Conservation (phyloP, 2,888 invertebrate species). For the Tethea ocularis region DNA sequence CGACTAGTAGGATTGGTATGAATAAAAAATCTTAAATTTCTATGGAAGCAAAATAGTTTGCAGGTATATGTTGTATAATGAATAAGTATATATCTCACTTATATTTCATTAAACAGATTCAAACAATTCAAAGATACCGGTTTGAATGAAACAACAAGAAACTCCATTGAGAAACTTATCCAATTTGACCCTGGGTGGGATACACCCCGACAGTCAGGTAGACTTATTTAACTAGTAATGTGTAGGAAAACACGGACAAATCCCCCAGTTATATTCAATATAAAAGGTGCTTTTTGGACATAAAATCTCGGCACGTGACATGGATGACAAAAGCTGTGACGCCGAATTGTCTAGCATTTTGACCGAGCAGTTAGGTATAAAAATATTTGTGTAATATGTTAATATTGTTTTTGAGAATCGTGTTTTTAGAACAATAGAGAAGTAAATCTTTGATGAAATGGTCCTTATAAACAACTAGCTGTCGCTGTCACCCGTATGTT, state of each 20-base stretch:
- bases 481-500: too few relatives aligned
- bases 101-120: neutral
- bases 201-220: slow-evolving; percentile 1
- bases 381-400: neutral
- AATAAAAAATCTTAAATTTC: too few relatives aligned
- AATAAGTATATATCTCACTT: too few relatives aligned
- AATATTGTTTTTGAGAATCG: neutral
- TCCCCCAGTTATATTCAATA: slow-evolving; percentile 52
- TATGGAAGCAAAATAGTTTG: neutral
- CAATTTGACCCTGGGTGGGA: slow-evolving; percentile 32
- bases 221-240: slow-evolving; percentile 17
- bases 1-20: too few relatives aligned
- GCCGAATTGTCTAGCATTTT: slow-evolving; percentile 48
- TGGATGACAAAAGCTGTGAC: slow-evolving; percentile 51
- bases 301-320: slow-evolving; percentile 58
- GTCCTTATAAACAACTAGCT: too few relatives aligned
- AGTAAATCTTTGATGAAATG: too few relatives aligned
- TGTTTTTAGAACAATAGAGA: neutral
- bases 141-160: slow-evolving; percentile 5
- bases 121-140: slow-evolving; percentile 1
- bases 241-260: slow-evolving; percentile 37
- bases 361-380: slow-evolving; percentile 17
- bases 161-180: slow-evolving; percentile 33
- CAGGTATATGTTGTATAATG: neutral
- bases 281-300: slow-evolving; percentile 38